These are phyloP conservation scores for Chaetorhynchus papuensis DNA, from an alignment of 2,113 vertebrate genomes.

Conservation along the genomic window DNA sequence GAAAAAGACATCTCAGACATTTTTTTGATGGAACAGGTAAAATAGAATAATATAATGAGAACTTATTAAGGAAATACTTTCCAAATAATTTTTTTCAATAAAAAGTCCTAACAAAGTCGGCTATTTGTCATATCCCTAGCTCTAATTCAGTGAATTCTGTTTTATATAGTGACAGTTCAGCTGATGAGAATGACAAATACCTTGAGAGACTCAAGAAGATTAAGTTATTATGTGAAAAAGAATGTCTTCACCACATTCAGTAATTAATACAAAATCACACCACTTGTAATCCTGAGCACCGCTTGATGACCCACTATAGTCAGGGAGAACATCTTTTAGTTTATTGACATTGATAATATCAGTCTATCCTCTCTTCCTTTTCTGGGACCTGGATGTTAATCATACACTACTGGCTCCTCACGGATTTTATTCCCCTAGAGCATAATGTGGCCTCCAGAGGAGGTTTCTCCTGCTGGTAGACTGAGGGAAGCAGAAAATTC, in stretches of 20 bases:
- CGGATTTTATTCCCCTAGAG: not conserved
- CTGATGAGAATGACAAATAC: not conserved
- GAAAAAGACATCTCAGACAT: not conserved
- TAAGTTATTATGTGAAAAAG: conserved; percentile 29
- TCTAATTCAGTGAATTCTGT: not conserved
- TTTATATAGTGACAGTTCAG: conserved; percentile 9
- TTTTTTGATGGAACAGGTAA: not conserved
- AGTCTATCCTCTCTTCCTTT: not conserved
- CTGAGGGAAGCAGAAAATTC: not conserved
- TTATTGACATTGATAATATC: not conserved
- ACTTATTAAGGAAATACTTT: conserved; percentile 23
- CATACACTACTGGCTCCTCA: fast-evolving
- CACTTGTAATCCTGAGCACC: not conserved
- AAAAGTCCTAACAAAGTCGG: not conserved
- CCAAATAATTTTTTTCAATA: conserved; percentile 17
- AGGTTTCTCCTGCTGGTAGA: not conserved
- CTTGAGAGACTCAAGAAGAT: not conserved
- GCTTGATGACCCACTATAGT: not conserved
- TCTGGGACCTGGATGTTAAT: not conserved
- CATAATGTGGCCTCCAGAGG: not conserved
- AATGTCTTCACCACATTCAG: not conserved
- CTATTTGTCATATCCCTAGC: not conserved
- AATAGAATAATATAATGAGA: conserved; percentile 8
- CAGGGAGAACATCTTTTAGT: not conserved
- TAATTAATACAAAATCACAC: not conserved